Conservation (phyloP, 2,797 vertebrate species). For the Poeciliopsis turneri region DNA sequence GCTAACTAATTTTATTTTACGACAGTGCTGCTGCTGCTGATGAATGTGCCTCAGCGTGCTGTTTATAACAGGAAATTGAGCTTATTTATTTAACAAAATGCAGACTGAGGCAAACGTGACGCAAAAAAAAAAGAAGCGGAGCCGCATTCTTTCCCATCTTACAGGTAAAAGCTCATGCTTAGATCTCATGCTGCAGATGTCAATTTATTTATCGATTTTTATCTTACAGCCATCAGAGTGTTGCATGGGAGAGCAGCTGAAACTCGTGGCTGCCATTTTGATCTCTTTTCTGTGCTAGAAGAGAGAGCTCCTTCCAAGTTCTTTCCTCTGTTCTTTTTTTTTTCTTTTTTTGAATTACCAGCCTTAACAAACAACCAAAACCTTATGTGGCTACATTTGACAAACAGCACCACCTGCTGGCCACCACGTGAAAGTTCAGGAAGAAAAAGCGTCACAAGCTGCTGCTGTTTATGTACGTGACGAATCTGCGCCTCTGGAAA, state of each 20-base stretch:
- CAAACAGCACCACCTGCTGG: slow-evolving; percentile 55
- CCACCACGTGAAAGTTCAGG: slow-evolving; percentile 9
- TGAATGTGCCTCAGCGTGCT: slow-evolving; percentile 35
- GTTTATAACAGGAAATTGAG: slow-evolving; percentile 25
- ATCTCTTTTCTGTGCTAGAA: slow-evolving; percentile 53
- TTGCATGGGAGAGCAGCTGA: slow-evolving; percentile 14
- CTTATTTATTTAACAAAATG: background rate
- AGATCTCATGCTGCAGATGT: background rate
- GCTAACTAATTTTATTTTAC: slow-evolving; percentile 66
- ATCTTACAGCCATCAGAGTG: background rate
- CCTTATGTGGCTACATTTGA: slow-evolving; percentile 16
- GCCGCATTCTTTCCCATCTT: background rate
- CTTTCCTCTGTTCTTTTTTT: background rate
- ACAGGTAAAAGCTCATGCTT: no score
- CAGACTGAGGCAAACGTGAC: background rate
- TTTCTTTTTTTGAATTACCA: slow-evolving; percentile 23
- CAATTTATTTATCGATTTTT: background rate
- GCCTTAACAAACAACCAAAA: slow-evolving; percentile 39
- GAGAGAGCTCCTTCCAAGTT: slow-evolving; percentile 61
- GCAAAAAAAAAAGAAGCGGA: background rate
- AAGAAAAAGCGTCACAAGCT: background rate
- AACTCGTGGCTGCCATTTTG: slow-evolving; percentile 72
- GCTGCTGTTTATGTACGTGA: background rate
- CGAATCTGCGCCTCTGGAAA: background rate
- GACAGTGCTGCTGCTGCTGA: slow-evolving; percentile 53